Evolutionary conservation across 2,113 vertebrate species (phyloP).

Genomic region (Atrichornis clamosus): DNA sequence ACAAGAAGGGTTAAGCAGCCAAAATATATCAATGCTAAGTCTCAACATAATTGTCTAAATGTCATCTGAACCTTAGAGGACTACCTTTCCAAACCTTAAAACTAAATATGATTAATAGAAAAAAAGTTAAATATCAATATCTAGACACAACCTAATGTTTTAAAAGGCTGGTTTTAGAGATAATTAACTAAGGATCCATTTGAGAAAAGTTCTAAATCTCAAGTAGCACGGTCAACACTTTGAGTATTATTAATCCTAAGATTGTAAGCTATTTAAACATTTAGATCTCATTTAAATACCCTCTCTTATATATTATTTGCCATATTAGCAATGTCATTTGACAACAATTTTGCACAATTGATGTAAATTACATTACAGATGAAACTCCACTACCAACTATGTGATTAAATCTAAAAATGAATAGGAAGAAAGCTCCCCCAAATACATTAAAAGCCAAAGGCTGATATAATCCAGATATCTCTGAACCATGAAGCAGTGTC

Average conservation of each 20-base stretch:
- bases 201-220: conserved; percentile 62
- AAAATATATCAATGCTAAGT: conserved; percentile 49
- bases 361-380: not conserved
- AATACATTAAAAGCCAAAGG: not conserved
- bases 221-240: conserved; percentile 55
- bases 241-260: conserved; percentile 48
- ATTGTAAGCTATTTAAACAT: conserved; percentile 56
- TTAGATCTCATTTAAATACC: conserved; percentile 51
- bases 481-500: not conserved
- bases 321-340: conserved; percentile 18
- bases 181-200: conserved; percentile 60
- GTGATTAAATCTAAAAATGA: not conserved
- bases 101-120: conserved; percentile 54
- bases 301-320: conserved; percentile 16
- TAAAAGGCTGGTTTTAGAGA: conserved; percentile 39
- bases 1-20: conserved; percentile 58
- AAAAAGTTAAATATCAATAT: conserved; percentile 64
- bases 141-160: conserved; percentile 29
- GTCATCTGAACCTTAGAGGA: conserved; percentile 59
- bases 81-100: conserved; percentile 59
- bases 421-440: not conserved
- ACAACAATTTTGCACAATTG: conserved; percentile 19
- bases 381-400: not conserved
- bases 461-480: not conserved
- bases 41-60: conserved; percentile 64